These are phyloP conservation scores for Plestiodon gilberti DNA, from an alignment of 2,113 vertebrate genomes.

Conservation along the genomic window DNA sequence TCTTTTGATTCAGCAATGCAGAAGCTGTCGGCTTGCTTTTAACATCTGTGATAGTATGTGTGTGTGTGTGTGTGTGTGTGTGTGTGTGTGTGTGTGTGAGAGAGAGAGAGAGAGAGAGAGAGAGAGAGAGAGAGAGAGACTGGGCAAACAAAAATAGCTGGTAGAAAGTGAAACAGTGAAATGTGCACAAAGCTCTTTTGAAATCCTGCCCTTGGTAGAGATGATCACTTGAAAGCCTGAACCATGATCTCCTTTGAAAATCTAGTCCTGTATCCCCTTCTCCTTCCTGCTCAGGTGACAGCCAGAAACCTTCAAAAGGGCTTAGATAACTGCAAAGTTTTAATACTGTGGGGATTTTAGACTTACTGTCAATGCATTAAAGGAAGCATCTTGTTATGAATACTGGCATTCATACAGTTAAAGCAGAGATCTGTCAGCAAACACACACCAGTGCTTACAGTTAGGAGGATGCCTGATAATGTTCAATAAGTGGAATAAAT, in stretches of 20 bases:
- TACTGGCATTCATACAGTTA: neutral
- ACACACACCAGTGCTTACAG: neutral
- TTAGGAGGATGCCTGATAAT: neutral
- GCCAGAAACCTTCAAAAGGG: slow-evolving; percentile 3
- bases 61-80: too few species aligned
- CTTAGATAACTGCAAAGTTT: slow-evolving; percentile 12
- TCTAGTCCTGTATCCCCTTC: neutral
- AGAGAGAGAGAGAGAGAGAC: neutral
- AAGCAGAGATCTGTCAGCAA: neutral
- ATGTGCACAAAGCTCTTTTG: neutral
- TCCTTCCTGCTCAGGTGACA: slow-evolving; percentile 6
- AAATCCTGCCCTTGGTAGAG: slow-evolving; percentile 1
- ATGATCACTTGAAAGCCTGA: slow-evolving; percentile 10
- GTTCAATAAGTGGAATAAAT: neutral
- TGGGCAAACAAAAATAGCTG: neutral
- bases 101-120: neutral
- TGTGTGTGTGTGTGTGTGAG: too few species aligned
- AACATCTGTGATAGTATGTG: too few species aligned
- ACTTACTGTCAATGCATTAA: slow-evolving; percentile 3
- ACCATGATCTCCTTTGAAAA: slow-evolving; percentile 16
- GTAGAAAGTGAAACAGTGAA: neutral
- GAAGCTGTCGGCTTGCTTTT: neutral
- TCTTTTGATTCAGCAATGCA: slow-evolving; percentile 4
- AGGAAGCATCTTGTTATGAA: neutral
- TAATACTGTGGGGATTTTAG: slow-evolving; percentile 9